Percentiles rank a stretch among this genome's conserved stretches.
phyloP scores from a whole-genome alignment of 2,888 invertebrate species.

The Cerceris ruficornis region DNA sequence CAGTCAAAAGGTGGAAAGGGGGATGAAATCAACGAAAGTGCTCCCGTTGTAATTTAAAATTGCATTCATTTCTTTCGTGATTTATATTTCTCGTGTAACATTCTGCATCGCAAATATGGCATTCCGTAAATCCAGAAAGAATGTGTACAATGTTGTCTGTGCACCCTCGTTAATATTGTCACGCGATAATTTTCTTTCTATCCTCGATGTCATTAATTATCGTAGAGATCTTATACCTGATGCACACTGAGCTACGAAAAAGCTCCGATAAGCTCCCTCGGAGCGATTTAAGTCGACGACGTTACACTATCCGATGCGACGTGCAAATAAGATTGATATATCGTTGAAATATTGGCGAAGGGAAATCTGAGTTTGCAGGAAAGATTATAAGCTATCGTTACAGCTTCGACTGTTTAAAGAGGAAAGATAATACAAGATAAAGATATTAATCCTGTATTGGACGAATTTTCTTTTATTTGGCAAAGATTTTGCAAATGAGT shows the following conservation, averaged over 20 bases:
- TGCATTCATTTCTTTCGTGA: too few relatives aligned
- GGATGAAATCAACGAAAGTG: too few relatives aligned
- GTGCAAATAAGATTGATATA: constrained; percentile 6
- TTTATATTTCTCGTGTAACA: too few relatives aligned
- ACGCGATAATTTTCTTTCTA: constrained; percentile 21
- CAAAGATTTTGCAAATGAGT: too few relatives aligned
- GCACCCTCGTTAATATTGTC: constrained; percentile 35
- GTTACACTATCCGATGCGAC: constrained; percentile 21
- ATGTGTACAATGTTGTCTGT: background rate
- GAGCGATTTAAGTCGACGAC: constrained; percentile 33
- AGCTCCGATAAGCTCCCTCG: constrained; percentile 44
- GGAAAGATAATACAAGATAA: background rate
- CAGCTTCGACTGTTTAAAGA: background rate
- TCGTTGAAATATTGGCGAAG: constrained; percentile 1
- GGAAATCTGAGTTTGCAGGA: background rate
- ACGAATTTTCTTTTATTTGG: too few relatives aligned
- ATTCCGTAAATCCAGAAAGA: too few relatives aligned
- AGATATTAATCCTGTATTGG: too few relatives aligned
- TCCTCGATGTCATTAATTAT: constrained; percentile 43
- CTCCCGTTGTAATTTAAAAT: too few relatives aligned
- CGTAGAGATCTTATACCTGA: constrained; percentile 37
- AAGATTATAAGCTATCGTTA: background rate
- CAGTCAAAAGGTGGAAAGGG: too few relatives aligned
- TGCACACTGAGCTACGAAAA: constrained; percentile 32
- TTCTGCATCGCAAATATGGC: too few relatives aligned